Percentiles rank a stretch among this genome's conserved stretches.
phyloP scores from a whole-genome alignment of 2,113 vertebrate species.

The Lepisosteus oculatus region DNA sequence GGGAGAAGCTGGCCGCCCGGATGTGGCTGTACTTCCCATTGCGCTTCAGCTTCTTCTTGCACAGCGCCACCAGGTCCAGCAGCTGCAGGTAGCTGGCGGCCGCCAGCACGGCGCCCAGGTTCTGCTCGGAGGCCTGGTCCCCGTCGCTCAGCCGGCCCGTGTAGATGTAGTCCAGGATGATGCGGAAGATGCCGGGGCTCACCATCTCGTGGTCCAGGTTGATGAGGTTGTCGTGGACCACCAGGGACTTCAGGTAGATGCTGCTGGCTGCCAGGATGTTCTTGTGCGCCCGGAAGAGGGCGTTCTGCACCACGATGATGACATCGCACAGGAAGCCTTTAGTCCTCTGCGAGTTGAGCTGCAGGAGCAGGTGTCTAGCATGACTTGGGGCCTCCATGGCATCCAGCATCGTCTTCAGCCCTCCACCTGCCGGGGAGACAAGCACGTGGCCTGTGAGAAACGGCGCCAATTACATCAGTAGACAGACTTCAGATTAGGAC shows the following conservation, averaged over 20 bases:
- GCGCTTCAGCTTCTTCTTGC: slow-evolving; percentile 93
- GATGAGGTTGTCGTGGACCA: slow-evolving; percentile 98
- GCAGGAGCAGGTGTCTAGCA: slow-evolving; percentile 95
- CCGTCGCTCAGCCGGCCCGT: slow-evolving; percentile 86
- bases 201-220: slow-evolving; percentile 99
- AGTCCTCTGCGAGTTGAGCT: slow-evolving; percentile 97
- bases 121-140: slow-evolving; percentile 78
- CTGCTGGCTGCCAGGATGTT: slow-evolving; percentile 99
- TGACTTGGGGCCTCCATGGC: slow-evolving; percentile 96
- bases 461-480: neutral
- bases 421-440: slow-evolving; percentile 70
- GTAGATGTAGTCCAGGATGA: slow-evolving; percentile 98
- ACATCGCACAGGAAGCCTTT: slow-evolving; percentile 99
- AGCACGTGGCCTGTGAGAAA: slow-evolving; percentile 35
- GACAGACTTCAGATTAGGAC: too few species aligned
- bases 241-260: slow-evolving; percentile 97
- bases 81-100: slow-evolving; percentile 97
- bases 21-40: slow-evolving; percentile 87
- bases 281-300: slow-evolving; percentile 97
- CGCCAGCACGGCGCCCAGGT: slow-evolving; percentile 83
- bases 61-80: slow-evolving; percentile 90
- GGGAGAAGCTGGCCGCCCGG: slow-evolving; percentile 72
- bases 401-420: slow-evolving; percentile 93
- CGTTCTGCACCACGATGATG: slow-evolving; percentile 98
- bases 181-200: slow-evolving; percentile 94